A percentile compares a stretch with the other conserved stretches of the same genome.
Evolutionary conservation across 2,113 vertebrate genomes (phyloP).

Genomic region (Pundamilia nyererei): DNA sequence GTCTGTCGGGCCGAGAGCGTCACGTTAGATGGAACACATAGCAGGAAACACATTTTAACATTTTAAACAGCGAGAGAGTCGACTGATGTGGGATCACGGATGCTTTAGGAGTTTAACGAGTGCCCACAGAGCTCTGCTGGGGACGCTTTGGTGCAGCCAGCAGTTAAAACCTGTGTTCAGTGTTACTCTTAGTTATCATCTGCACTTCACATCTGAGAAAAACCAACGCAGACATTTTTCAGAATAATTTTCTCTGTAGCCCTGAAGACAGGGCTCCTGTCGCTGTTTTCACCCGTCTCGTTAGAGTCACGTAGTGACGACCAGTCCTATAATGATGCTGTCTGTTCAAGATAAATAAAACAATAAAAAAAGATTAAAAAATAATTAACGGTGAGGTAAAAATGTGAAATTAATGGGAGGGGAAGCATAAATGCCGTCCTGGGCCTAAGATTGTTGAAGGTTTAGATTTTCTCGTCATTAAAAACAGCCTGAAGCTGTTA

Average conservation of each 20-base stretch:
- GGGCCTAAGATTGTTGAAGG: background rate
- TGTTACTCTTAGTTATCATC: background rate
- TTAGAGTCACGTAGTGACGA: background rate
- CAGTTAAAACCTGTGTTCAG: background rate
- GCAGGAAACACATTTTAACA: background rate
- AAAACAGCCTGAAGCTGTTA: background rate
- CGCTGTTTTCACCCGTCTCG: background rate
- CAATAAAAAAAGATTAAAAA: background rate
- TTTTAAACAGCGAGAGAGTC: background rate
- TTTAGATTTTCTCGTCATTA: background rate
- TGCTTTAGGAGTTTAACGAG: background rate
- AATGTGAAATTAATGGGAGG: fast-evolving
- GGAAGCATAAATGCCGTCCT: background rate
- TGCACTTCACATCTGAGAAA: background rate
- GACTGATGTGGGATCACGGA: background rate
- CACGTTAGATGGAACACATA: background rate
- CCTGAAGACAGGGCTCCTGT: background rate
- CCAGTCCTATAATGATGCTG: background rate
- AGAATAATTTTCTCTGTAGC: background rate
- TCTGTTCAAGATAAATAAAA: background rate
- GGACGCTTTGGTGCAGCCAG: background rate
- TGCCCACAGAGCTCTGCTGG: background rate
- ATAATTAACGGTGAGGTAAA: background rate
- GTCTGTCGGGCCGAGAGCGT: background rate
- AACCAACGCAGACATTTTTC: background rate